A percentile compares a stretch with the other conserved stretches of the same genome.
Evolutionary conservation across 2,888 invertebrate genomes (phyloP).

Genomic region (Strigamia crassipes): DNA sequence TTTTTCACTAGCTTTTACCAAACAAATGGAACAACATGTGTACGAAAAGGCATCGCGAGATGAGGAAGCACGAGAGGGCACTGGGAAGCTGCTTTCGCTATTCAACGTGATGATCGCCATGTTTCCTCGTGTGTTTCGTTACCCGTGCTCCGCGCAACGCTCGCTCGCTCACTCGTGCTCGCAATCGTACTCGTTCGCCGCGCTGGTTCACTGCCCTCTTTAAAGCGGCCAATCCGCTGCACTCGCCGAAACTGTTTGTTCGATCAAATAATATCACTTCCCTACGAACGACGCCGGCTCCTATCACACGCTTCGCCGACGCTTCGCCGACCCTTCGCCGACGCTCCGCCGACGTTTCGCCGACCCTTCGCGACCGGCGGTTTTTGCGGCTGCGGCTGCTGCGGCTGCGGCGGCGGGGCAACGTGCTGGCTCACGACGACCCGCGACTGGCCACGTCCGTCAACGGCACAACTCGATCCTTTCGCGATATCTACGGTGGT

Average conservation of each 20-base stretch:
- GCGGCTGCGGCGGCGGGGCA: neutral
- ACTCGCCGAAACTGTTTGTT: neutral
- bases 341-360: too few species aligned
- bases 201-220: neutral
- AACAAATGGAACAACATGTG: conserved; percentile 36
- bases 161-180: neutral
- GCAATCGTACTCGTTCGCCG: neutral
- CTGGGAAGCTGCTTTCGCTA: conserved; percentile 32
- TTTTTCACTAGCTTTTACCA: neutral
- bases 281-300: neutral
- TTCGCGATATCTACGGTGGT: conserved; percentile 25
- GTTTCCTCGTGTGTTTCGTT: conserved; percentile 42
- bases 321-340: too few species aligned
- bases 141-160: conserved; percentile 27
- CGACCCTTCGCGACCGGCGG: neutral
- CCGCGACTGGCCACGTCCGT: neutral
- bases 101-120: conserved; percentile 34
- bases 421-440: neutral
- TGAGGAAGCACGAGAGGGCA: conserved; percentile 37
- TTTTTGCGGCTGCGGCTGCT: too few species aligned
- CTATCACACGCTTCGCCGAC: conserved; percentile 1
- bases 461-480: neutral
- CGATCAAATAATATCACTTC: neutral
- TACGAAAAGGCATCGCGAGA: conserved; percentile 25
- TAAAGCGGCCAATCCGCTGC: neutral